These are phyloP conservation scores for Phrynocephalus forsythii DNA, from an alignment of 2,797 vertebrate species.

Conservation along the genomic window DNA sequence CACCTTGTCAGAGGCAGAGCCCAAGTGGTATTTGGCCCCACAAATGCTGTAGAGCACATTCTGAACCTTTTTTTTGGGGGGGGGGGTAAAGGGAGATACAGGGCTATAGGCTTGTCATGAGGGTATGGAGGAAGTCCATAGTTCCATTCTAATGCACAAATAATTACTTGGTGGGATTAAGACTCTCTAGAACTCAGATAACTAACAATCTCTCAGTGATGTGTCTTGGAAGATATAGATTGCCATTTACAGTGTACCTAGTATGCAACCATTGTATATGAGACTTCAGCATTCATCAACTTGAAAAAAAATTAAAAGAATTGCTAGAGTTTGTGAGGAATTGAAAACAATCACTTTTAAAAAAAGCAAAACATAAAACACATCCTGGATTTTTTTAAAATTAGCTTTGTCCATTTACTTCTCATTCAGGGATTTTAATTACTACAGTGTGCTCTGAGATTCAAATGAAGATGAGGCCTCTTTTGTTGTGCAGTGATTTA, in stretches of 20 bases:
- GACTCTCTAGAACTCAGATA: no score
- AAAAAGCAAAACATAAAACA: neutral
- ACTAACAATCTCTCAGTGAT: no score
- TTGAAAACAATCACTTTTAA: neutral
- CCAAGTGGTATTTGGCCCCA: no score
- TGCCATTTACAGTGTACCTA: neutral
- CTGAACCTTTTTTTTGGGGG: no score
- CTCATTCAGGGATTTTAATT: slow-evolving; percentile 6
- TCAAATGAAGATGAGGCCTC: slow-evolving; percentile 9
- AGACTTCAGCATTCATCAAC: neutral
- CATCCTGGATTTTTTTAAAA: neutral
- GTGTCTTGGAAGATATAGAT: neutral
- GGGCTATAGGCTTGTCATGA: no score
- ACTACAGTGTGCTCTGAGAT: neutral
- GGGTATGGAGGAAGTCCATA: no score
- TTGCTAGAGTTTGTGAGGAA: neutral
- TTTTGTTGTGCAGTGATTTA: slow-evolving; percentile 11
- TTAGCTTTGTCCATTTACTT: slow-evolving; percentile 13
- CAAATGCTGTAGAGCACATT: no score
- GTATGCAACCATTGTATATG: neutral
- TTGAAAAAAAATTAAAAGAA: slow-evolving; percentile 5
- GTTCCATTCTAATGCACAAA: no score
- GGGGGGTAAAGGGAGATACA: no score
- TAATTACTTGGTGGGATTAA: no score
- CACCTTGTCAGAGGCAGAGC: no score